Base-by-base conservation (phyloP, 2,888 invertebrate genomes). In the Tridacna gigas region DNA sequence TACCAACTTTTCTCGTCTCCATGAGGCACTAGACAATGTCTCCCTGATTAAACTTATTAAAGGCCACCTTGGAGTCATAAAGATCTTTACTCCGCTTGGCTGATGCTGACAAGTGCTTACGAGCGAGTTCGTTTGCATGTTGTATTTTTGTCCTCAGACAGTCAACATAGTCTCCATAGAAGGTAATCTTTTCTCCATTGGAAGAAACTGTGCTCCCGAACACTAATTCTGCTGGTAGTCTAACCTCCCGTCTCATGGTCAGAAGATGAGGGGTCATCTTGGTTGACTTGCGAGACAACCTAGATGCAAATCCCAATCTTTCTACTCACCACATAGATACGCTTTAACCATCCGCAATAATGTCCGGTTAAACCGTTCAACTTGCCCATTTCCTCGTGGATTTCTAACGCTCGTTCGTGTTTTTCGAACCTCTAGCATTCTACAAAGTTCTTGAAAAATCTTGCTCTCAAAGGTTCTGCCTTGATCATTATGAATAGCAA, bases 261-360 rank as follows among this genome's bases (percentile, higher is more conserved):
- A 87, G 9, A 26, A 88, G 15, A 37, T 88, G 84, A 13, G 88
- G 88, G 22, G 84, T 85, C 4, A 86, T 22, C 20, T 74, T 56
- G 25, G 86, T 89, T 5, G 61, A 26, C 20, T 83, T 5, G 88
- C 79, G 2, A 89, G 37, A 48, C 67, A 86, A 9, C 77, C 77
- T 3, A 87, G 67, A 45, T 88, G 56, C 15, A 79, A n/a, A 71
- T 89, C 88, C 89, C 84, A 86, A 18, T 84, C 83, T 18, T 60
- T 47, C n/a, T 85, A 37, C 12, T 83, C 82, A 0, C 56, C 79
- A 4, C 37, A n/a, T 4, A 86, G 47, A 56, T 86, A 88, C 18
- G 85, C 77, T 61, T 67, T 83, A 13, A 88, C 81, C 88, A 88
- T 87, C 13, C 73, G 25, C 0, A 82, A 13, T 13, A 86, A 67